phyloP scores from a whole-genome alignment of 2,888 invertebrate genomes.

The Amiota mariae region DNA sequence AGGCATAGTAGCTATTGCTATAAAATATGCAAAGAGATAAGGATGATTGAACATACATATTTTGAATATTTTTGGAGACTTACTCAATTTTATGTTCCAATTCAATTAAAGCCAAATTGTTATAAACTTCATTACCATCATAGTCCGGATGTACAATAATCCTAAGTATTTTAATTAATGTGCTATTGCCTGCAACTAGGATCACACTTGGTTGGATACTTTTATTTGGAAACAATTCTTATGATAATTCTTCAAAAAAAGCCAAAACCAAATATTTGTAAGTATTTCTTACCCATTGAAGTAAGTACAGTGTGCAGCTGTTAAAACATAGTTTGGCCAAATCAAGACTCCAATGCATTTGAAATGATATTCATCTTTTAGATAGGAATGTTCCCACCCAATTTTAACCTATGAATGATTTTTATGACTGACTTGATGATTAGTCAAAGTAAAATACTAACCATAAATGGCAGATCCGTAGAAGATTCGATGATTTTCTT shows the following conservation, averaged over 20 bases:
- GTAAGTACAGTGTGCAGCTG: constrained; percentile 16
- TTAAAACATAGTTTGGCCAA: neutral
- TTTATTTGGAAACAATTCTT: no score
- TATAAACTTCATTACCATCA: neutral
- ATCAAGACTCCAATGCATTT: constrained; percentile 10
- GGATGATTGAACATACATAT: neutral
- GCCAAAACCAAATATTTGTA: neutral
- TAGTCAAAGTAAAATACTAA: neutral
- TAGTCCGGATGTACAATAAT: neutral
- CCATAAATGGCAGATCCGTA: neutral
- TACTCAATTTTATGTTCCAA: neutral
- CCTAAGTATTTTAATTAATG: neutral
- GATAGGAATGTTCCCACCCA: constrained; percentile 13
- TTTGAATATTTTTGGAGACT: neutral
- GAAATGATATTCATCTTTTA: neutral
- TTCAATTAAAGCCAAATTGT: neutral
- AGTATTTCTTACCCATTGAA: neutral
- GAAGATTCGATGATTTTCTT: neutral
- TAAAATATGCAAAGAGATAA: neutral
- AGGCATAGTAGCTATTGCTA: constrained; percentile 1
- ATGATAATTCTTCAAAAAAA: neutral
- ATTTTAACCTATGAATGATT: neutral
- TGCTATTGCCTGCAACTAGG: no score
- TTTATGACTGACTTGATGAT: no score
- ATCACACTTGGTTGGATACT: no score